Conservation (phyloP, 2,113 vertebrate genomes). For the Camelus dromedarius region DNA sequence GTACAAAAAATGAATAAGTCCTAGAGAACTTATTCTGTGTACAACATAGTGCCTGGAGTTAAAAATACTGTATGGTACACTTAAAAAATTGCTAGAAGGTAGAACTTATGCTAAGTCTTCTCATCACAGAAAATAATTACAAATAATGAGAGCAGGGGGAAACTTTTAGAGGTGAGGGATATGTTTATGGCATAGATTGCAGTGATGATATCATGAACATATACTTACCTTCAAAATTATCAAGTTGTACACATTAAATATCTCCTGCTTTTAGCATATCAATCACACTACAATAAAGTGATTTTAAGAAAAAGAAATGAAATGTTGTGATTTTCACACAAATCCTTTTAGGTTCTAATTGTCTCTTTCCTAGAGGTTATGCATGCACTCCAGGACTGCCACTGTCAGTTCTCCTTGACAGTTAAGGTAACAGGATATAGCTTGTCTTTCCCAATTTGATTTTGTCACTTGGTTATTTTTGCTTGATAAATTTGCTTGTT, state of each 20-base stretch:
- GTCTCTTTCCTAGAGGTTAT: neutral
- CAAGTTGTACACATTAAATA: neutral
- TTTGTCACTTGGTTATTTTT: constrained; percentile 25
- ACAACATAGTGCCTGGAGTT: neutral
- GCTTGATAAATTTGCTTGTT: neutral
- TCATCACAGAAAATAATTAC: neutral
- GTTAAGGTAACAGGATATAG: constrained; percentile 28
- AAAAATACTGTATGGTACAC: neutral
- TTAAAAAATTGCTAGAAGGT: neutral
- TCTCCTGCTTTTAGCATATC: neutral
- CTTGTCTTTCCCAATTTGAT: neutral
- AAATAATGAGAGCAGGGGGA: neutral
- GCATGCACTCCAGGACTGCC: neutral
- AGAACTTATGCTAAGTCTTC: neutral
- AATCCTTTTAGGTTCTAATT: neutral
- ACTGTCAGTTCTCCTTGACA: neutral
- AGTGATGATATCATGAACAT: neutral
- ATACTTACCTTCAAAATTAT: neutral
- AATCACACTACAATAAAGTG: neutral
- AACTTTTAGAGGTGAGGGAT: neutral
- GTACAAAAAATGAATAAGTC: neutral
- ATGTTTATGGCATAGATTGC: neutral
- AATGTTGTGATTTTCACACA: neutral
- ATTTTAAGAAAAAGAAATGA: neutral
- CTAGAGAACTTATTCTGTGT: neutral